Conservation (phyloP, 2,797 vertebrate genomes). For the Monodelphis domestica region DNA sequence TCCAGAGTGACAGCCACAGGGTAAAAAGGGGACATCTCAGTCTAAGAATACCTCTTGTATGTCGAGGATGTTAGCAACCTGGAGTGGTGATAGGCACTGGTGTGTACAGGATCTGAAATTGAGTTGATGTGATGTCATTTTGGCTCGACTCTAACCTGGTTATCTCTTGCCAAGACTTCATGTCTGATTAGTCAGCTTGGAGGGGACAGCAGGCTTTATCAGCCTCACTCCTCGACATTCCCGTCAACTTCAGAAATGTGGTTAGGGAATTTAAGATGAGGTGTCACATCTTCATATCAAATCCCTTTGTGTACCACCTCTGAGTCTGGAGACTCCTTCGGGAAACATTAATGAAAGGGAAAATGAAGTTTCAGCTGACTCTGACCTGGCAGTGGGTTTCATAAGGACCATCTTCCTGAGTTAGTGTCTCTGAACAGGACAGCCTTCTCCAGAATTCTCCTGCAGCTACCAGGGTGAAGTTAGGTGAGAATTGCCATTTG, state of each 20-base stretch:
- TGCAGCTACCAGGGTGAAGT: background rate
- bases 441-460: background rate
- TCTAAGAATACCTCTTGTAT: conserved; percentile 88
- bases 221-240: conserved; percentile 90
- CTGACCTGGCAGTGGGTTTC: conserved; percentile 73
- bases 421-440: conserved; percentile 26
- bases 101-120: conserved; percentile 90
- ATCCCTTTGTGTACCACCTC: conserved; percentile 88
- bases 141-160: conserved; percentile 88
- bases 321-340: conserved; percentile 82
- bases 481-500: background rate
- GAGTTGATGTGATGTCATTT: conserved; percentile 93
- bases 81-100: conserved; percentile 89
- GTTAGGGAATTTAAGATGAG: conserved; percentile 90
- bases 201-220: conserved; percentile 88
- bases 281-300: conserved; percentile 94
- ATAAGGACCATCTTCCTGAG: conserved; percentile 45
- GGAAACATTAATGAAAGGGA: conserved; percentile 82
- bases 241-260: conserved; percentile 90
- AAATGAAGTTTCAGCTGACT: conserved; percentile 77
- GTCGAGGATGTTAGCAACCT: conserved; percentile 89
- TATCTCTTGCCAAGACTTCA: conserved; percentile 90
- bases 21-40: conserved; percentile 81
- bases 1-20: conserved; percentile 87
- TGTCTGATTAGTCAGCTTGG: conserved; percentile 86